Base-by-base conservation (phyloP, 2,797 vertebrate species). In the Lemur catta region DNA sequence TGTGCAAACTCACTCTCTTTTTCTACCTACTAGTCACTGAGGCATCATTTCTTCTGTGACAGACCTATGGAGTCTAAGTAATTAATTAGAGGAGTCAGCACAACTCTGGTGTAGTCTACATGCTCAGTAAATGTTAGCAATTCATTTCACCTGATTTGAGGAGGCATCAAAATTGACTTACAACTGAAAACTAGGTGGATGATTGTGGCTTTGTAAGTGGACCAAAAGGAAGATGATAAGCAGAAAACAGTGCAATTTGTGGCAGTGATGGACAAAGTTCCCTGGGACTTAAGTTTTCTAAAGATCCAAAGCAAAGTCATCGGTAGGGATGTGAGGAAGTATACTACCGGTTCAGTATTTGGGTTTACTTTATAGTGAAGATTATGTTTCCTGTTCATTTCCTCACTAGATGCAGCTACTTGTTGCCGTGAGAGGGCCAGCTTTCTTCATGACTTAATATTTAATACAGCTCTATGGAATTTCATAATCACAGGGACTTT, bases 371-470 rank as follows among this genome's bases (percentile, higher is more conserved):
- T 86, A 48, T 30, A 26, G 9, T 17, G 26, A 43, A 12, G 59
- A 61, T 86, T 86, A 38, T 38, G 4, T 67, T 91, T 95, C 59
- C 2, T 46, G 87, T 93, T 81, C 17, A 52, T 72, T 80, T 63
- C 90, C 87, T 84, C 82, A 79, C 28, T 38, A 93, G 94, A 84
- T 4, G 3, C 15, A 28, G 86, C 43, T 93, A 46, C 88, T 65
- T 79, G 61, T 43, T 41, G 6, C 30, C 24, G 14, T 24, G 67
- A 48, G 43, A 90, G 65, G 22, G 48, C 17, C 59, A 84, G 81
- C 17, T 30, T 90, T 84, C 63, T 81, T 89, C 52, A 43, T 69
- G 80, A 94, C 28, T 91, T 87, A 87, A 87, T 85, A 94, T 84
- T 95, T 90, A 96, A 93, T 65, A 78, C 1, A 28, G 38, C 67